Base-by-base conservation (phyloP, 2,888 invertebrate species). In the Leptogaster cylindrica region DNA sequence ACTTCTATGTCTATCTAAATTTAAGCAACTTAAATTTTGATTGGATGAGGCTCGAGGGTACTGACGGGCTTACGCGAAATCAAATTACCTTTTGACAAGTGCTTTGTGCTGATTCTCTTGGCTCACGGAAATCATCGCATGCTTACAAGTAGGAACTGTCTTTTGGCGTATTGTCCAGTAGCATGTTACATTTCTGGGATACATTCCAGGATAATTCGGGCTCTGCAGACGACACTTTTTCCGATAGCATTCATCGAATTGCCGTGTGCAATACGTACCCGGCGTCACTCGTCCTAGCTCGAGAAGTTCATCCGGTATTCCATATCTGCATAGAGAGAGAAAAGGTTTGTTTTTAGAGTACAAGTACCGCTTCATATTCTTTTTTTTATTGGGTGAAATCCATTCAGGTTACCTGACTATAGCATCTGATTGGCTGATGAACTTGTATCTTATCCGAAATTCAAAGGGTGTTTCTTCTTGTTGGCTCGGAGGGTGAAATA, bases 131-230 rank as follows among this genome's bases (percentile, higher is more conserved):
- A 95, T 91, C 91, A 94, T 93, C 33, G 94, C 93, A 81, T 93
- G 92, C 78, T 93, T 93, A 81, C 93, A 93, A 46, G 91, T 92
- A 10, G 93, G 92, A 70, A 92, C 89, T 76, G 89, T 89, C 78
- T 92, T 90, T 81, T 94, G 92, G 36, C 92, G 86, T 72, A 94
- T 84, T 71, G 91, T 92, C 86, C 93, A 93, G 79, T 92, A 90
- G 81, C 96, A 97, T 69, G 93, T 92, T 20, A 95, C 93, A 82
- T 95, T 95, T 72, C 95, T 83, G 70, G 80, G 80, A 76, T 80
- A 80, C 86, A 93, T 91, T 68, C 93, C 93, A 8, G 94, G 94
- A 79, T 93, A 95, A 82, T 94, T 94, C 61, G 95, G 94, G 72
- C 92, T 92, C 82, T 94, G 94, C 71, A 94, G 83, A 61, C 92